phyloP scores from a whole-genome alignment of 2,113 vertebrate species.

The Delphinus delphis region DNA sequence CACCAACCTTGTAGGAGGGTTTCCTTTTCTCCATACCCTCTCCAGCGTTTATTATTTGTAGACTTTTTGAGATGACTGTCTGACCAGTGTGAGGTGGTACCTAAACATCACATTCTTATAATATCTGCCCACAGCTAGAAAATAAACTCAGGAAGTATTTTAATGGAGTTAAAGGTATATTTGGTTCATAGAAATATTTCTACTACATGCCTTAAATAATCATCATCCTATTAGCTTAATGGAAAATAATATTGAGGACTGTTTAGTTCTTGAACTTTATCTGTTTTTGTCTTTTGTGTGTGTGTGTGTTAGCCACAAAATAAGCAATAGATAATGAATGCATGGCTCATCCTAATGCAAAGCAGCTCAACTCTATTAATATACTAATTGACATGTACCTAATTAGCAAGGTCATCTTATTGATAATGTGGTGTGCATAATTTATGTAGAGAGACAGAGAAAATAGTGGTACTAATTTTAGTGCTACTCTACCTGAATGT shows the following conservation, averaged over 20 bases:
- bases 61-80: background rate
- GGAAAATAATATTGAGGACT: constrained; percentile 1
- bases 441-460: constrained; percentile 12
- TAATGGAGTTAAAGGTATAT: background rate
- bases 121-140: background rate
- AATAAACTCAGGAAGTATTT: background rate
- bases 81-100: background rate
- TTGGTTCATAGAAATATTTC: constrained; percentile 17
- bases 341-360: background rate
- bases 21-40: background rate
- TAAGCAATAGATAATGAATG: background rate
- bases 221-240: background rate
- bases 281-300: background rate
- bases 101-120: background rate
- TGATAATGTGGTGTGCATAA: background rate
- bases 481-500: background rate
- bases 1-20: background rate
- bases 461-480: background rate
- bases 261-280: constrained; percentile 13
- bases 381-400: background rate
- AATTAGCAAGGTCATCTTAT: constrained; percentile 1
- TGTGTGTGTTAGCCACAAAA: background rate
- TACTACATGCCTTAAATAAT: background rate
- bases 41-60: background rate
- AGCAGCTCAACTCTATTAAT: background rate